Evolutionary conservation across 2,797 vertebrate genomes (phyloP).

Genomic region (Denticeps clupeoides): DNA sequence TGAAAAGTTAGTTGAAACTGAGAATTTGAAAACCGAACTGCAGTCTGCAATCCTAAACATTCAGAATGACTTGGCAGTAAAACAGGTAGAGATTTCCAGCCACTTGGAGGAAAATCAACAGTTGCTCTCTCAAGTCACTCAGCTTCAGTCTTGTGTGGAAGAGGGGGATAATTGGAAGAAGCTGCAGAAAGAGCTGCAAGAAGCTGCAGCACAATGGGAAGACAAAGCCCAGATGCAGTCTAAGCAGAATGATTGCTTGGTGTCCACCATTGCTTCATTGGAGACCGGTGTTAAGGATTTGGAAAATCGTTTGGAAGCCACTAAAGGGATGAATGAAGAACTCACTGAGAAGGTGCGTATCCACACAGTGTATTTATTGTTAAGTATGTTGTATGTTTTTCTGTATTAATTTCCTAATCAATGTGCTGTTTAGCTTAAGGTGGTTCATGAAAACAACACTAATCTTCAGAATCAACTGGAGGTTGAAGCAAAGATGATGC

Average conservation of each 20-base stretch:
- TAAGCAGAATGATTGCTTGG: conserved; percentile 31
- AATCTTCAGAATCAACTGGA: conserved; percentile 40
- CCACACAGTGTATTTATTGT: background rate
- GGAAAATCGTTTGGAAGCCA: conserved; percentile 50
- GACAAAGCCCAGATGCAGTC: conserved; percentile 38
- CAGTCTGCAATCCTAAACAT: conserved; percentile 33
- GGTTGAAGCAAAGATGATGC: conserved; percentile 24
- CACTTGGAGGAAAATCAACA: conserved; percentile 43
- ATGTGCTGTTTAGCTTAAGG: conserved; percentile 41
- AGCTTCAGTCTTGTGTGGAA: conserved; percentile 38
- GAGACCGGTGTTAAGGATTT: conserved; percentile 44
- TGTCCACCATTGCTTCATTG: conserved; percentile 33
- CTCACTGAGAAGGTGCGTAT: conserved; percentile 61
- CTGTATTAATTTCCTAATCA: background rate
- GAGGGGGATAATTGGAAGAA: conserved; percentile 43
- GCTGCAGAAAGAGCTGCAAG: conserved; percentile 39
- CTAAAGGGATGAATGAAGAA: conserved; percentile 39
- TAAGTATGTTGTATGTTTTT: background rate
- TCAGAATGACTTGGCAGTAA: conserved; percentile 35
- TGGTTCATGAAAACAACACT: conserved; percentile 26
- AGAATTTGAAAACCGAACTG: conserved; percentile 38
- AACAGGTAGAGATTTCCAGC: conserved; percentile 37
- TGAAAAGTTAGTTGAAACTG: conserved; percentile 45
- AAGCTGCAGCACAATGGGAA: conserved; percentile 36
- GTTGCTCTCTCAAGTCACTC: conserved; percentile 48